A percentile compares a stretch with the other conserved stretches of the same genome.
These are phyloP conservation scores for Leuctra nigra DNA, from an alignment of 2,888 invertebrate genomes.

Conservation along the genomic window DNA sequence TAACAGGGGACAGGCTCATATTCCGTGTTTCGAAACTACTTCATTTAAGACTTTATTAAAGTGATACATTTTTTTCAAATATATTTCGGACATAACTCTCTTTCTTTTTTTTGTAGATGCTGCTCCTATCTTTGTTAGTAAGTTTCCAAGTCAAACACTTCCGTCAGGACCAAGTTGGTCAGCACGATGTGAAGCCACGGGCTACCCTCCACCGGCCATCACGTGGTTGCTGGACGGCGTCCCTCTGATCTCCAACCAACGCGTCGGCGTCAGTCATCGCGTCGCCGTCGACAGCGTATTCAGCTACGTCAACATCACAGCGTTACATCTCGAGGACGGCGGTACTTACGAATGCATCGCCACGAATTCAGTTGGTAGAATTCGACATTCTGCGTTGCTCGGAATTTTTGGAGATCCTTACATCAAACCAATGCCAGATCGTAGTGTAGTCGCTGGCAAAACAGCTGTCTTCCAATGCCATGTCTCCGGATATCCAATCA, in stretches of 20 bases:
- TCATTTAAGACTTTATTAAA: no score
- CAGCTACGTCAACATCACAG: constrained; percentile 35
- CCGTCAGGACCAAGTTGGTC: constrained; percentile 40
- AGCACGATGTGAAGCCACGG: constrained; percentile 41
- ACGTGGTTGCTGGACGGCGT: constrained; percentile 39
- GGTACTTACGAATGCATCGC: constrained; percentile 29
- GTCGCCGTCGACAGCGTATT: constrained; percentile 35
- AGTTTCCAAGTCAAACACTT: constrained; percentile 39
- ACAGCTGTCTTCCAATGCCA: constrained; percentile 30
- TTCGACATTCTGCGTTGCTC: constrained; percentile 37
- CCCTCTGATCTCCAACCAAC: constrained; percentile 33
- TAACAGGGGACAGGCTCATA: no score
- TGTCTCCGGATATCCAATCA: constrained; percentile 32
- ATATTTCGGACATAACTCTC: not conserved
- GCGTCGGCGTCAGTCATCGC: constrained; percentile 35
- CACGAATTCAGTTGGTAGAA: constrained; percentile 26
- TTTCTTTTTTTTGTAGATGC: constrained; percentile 33
- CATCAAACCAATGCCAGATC: constrained; percentile 33
- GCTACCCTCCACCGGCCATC: constrained; percentile 41
- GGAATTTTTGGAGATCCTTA: constrained; percentile 40
- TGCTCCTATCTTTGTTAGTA: constrained; percentile 35
- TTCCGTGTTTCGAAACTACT: no score
- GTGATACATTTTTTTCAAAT: no score
- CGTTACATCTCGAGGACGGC: constrained; percentile 37
- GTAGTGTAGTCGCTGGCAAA: constrained; percentile 36